Conservation (phyloP, 2,888 invertebrate species). For the Apodemia mormo region DNA sequence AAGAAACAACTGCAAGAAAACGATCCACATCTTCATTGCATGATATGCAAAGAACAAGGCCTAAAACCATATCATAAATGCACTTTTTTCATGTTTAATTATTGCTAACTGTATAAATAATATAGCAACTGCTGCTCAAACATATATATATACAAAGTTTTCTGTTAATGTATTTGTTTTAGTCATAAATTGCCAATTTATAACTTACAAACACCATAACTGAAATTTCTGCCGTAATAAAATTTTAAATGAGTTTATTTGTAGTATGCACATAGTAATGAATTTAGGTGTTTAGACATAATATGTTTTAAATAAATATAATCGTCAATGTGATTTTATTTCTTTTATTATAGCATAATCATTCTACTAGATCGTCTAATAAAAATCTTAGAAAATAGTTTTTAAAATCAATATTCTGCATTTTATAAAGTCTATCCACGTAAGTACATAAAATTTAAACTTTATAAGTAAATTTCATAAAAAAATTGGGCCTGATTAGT, state of each 20-base stretch:
- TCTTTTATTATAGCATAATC: constrained; percentile 58
- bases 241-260: background rate
- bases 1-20: background rate
- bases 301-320: constrained; percentile 51
- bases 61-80: background rate
- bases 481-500: constrained; percentile 13
- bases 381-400: constrained; percentile 41
- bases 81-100: background rate
- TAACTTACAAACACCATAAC: background rate
- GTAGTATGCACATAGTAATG: constrained; percentile 67
- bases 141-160: background rate
- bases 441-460: constrained; percentile 9
- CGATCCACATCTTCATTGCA: background rate
- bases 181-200: background rate
- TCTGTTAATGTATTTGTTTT: background rate
- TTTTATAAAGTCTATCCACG: constrained; percentile 29
- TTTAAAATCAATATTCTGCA: constrained; percentile 39
- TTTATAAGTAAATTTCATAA: background rate
- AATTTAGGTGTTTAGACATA: constrained; percentile 64
- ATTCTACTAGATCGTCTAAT: constrained; percentile 29
- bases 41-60: background rate
- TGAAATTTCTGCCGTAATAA: background rate
- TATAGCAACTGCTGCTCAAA: constrained; percentile 5
- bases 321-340: constrained; percentile 64
- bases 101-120: background rate